Evolutionary conservation across 2,888 invertebrate species (phyloP).

Genomic region (Gari tellinella): DNA sequence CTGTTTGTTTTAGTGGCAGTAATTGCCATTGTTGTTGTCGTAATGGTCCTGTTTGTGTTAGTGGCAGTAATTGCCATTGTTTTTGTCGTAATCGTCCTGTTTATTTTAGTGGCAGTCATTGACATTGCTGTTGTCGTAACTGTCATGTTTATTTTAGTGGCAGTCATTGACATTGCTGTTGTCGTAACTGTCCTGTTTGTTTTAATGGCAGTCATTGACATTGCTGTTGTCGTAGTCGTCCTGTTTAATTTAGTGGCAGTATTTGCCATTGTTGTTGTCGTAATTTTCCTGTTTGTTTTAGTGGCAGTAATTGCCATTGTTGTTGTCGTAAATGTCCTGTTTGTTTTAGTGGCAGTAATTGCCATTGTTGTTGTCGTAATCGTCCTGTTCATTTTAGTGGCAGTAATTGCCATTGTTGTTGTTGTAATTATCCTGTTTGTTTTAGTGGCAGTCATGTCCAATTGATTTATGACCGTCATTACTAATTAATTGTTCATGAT

Average conservation of each 20-base stretch:
- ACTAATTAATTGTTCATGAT: no score
- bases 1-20: no score
- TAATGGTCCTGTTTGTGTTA: neutral
- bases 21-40: neutral
- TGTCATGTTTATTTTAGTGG: neutral
- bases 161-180: neutral
- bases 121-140: neutral
- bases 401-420: no score
- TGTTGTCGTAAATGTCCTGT: no score
- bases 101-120: neutral
- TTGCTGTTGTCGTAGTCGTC: conserved; percentile 6
- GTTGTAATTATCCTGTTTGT: no score
- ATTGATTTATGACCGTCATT: conserved; percentile 3
- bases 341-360: no score
- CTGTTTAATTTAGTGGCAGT: neutral
- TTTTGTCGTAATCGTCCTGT: neutral
- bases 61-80: neutral
- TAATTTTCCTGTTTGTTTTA: no score
- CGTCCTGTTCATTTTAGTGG: no score
- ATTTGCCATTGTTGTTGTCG: neutral
- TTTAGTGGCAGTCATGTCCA: neutral
- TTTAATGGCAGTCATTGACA: neutral
- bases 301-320: no score
- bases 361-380: no score
- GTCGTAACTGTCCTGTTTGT: neutral